phyloP scores from a whole-genome alignment of 2,888 invertebrate genomes.

The Oxyscelio sp. region DNA sequence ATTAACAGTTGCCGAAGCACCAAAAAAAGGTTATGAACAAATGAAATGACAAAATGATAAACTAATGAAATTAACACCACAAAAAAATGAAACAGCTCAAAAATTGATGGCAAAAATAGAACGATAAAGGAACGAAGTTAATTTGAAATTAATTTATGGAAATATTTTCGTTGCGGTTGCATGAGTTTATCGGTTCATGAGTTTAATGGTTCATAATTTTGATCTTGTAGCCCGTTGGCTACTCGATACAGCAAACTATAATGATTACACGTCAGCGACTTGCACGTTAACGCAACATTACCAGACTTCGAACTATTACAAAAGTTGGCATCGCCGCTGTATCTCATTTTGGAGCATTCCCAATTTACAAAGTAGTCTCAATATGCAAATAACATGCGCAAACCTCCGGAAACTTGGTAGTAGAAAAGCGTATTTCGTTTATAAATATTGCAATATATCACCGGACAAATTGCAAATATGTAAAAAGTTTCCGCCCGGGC shows the following conservation, averaged over 20 bases:
- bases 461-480: slow-evolving; percentile 52
- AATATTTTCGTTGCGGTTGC: slow-evolving; percentile 13
- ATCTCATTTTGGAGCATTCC: slow-evolving; percentile 72
- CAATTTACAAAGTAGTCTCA: slow-evolving; percentile 78
- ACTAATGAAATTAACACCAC: too few species aligned
- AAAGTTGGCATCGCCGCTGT: slow-evolving; percentile 65
- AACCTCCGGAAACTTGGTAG: slow-evolving; percentile 52
- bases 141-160: slow-evolving; percentile 3
- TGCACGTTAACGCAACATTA: slow-evolving; percentile 45
- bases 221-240: slow-evolving; percentile 17
- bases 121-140: too few species aligned
- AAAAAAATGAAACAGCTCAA: too few species aligned
- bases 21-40: too few species aligned
- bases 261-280: slow-evolving; percentile 54
- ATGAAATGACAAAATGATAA: too few species aligned
- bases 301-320: slow-evolving; percentile 40
- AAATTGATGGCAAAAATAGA: too few species aligned
- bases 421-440: slow-evolving; percentile 38
- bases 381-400: slow-evolving; percentile 78
- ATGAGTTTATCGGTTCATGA: slow-evolving; percentile 5
- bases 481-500: slow-evolving; percentile 48
- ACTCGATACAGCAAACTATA: slow-evolving; percentile 56
- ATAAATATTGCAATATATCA: slow-evolving; percentile 66
- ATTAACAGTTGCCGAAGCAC: too few species aligned
- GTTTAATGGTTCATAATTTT: slow-evolving; percentile 36